Evolutionary conservation across 2,797 vertebrate genomes (phyloP).

Genomic region (Rhadinocentrus ornatus): DNA sequence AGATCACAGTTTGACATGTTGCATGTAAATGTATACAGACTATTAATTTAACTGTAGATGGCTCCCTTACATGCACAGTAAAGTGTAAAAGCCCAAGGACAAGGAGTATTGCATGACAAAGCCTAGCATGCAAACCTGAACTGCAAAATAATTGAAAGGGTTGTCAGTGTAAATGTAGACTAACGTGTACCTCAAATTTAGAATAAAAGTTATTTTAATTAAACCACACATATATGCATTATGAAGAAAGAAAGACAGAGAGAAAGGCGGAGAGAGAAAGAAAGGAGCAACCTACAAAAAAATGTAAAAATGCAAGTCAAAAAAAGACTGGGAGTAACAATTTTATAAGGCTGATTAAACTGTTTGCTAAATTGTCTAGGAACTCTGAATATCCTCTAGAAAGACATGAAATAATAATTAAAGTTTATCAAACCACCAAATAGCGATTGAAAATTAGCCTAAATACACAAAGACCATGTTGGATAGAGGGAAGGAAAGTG

Average conservation of each 20-base stretch:
- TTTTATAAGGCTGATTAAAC: not conserved
- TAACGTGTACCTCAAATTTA: no score
- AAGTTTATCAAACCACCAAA: not conserved
- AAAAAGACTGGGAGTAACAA: no score
- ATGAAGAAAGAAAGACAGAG: no score
- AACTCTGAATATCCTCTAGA: not conserved
- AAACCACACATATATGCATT: no score
- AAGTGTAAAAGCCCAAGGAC: conserved; percentile 25
- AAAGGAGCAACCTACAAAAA: no score
- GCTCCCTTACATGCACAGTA: no score
- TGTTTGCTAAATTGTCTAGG: not conserved
- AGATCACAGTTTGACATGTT: conserved; percentile 26
- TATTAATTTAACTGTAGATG: conserved; percentile 37
- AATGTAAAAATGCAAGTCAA: no score
- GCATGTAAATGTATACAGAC: conserved; percentile 35
- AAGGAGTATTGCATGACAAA: not conserved
- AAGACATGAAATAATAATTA: not conserved
- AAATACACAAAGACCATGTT: not conserved
- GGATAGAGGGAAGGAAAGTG: no score
- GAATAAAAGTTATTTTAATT: no score
- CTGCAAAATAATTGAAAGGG: not conserved
- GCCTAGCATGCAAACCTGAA: not conserved
- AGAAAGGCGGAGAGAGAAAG: no score
- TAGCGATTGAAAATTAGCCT: not conserved
- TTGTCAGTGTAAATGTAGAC: no score